phyloP scores from a whole-genome alignment of 2,888 invertebrate species.

The Chrysopilus asiliformis region DNA sequence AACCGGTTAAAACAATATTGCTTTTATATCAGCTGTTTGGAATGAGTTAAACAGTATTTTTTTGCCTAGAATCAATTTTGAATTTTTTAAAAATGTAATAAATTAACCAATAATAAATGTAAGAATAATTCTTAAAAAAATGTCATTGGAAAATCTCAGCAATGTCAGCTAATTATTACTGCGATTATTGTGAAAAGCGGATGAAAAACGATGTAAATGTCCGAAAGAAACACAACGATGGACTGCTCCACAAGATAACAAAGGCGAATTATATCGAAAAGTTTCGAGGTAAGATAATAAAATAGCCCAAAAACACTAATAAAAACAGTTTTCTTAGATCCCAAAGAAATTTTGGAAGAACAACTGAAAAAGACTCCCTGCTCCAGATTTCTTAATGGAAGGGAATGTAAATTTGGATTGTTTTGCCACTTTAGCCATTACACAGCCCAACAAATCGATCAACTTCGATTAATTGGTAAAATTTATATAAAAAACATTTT shows the following conservation, averaged over 20 bases:
- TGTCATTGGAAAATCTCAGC: no score
- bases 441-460: conserved; percentile 20
- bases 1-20: no score
- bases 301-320: no score
- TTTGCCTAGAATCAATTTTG: no score
- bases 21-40: no score
- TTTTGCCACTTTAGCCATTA: conserved; percentile 28
- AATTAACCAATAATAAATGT: no score
- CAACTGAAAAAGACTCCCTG: conserved; percentile 20
- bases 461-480: conserved; percentile 23
- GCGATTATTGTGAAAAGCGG: conserved; percentile 32
- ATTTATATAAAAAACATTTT: no score
- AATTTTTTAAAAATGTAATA: no score
- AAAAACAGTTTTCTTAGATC: conserved; percentile 11
- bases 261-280: conserved; percentile 22
- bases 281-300: conserved; percentile 13
- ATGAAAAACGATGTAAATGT: conserved; percentile 31
- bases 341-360: conserved; percentile 12
- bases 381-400: conserved; percentile 19
- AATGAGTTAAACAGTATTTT: no score
- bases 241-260: conserved; percentile 27
- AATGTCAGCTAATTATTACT: conserved; percentile 30
- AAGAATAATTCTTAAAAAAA: no score
- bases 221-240: conserved; percentile 28
- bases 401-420: conserved; percentile 26